Evolutionary conservation across 2,113 vertebrate species (phyloP).

Genomic region (Calyptommatus sinebrachiatus): DNA sequence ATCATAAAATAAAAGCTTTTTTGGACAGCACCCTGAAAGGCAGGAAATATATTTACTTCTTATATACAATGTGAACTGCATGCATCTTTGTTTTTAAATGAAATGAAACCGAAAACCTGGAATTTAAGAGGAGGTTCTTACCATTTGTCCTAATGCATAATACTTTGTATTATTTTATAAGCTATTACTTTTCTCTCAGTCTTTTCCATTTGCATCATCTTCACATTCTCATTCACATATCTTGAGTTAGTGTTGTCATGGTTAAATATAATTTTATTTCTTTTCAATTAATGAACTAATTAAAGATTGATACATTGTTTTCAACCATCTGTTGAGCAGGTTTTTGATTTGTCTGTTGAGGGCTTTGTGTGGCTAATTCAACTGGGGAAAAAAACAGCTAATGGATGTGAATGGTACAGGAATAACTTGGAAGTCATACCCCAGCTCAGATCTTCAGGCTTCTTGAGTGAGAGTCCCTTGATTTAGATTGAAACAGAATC

Average conservation of each 20-base stretch:
- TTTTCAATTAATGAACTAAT: not conserved
- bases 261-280: not conserved
- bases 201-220: not conserved
- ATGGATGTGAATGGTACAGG: not conserved
- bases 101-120: not conserved
- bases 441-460: not conserved
- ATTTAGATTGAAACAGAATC: not conserved
- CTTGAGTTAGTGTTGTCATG: not conserved
- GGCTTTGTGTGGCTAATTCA: not conserved
- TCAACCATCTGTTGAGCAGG: not conserved
- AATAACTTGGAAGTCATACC: not conserved
- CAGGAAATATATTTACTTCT: not conserved
- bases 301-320: not conserved
- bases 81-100: not conserved
- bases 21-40: not conserved
- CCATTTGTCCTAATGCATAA: not conserved
- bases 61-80: not conserved
- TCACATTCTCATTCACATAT: not conserved
- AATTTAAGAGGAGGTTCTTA: not conserved
- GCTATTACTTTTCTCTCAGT: not conserved
- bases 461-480: not conserved
- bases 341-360: not conserved
- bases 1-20: not conserved
- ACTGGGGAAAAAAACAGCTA: not conserved
- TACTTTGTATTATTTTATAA: not conserved